Percentiles rank a stretch among this genome's conserved stretches.
Evolutionary conservation across 2,888 invertebrate genomes (phyloP).

Genomic region (Drosophila birchii): DNA sequence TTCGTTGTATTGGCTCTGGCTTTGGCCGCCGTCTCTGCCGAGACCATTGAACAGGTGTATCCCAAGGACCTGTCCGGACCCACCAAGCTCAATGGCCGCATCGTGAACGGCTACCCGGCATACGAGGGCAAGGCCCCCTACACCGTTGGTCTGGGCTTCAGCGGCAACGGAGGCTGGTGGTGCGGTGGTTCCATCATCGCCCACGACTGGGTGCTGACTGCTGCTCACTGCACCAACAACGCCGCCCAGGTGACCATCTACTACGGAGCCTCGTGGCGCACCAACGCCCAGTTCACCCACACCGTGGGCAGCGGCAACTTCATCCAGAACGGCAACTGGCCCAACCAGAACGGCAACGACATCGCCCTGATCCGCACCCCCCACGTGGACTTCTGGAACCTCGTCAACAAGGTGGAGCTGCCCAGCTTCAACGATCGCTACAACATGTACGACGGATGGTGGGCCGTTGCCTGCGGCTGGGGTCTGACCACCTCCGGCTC

Average conservation of each 20-base stretch:
- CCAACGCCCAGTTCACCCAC: slow-evolving; percentile 42
- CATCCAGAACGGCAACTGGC: slow-evolving; percentile 20
- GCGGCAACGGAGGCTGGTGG: slow-evolving; percentile 24
- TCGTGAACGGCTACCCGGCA: slow-evolving; percentile 20
- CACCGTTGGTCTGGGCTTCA: slow-evolving; percentile 5
- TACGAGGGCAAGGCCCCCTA: slow-evolving; percentile 9
- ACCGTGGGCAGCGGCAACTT: slow-evolving; percentile 28
- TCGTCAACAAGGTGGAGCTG: slow-evolving; percentile 38
- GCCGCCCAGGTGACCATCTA: slow-evolving; percentile 26
- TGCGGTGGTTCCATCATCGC: slow-evolving; percentile 39
- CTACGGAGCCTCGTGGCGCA: slow-evolving; percentile 37
- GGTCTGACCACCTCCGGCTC: slow-evolving; percentile 31
- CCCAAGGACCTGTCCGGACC: slow-evolving; percentile 20
- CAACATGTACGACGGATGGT: slow-evolving; percentile 39
- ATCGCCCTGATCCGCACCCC: slow-evolving; percentile 40
- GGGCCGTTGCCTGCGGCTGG: slow-evolving; percentile 45
- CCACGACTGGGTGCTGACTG: slow-evolving; percentile 28
- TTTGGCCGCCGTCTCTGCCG: slow-evolving; percentile 28
- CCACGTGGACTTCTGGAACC: slow-evolving; percentile 36
- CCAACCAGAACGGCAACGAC: slow-evolving; percentile 14
- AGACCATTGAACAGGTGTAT: slow-evolving; percentile 24
- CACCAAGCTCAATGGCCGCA: slow-evolving; percentile 14
- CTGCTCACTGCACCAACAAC: slow-evolving; percentile 26
- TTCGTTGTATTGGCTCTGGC: slow-evolving; percentile 34
- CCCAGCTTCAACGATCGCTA: slow-evolving; percentile 44